Base-by-base conservation (phyloP, 2,797 vertebrate genomes). In the Labroides dimidiatus region DNA sequence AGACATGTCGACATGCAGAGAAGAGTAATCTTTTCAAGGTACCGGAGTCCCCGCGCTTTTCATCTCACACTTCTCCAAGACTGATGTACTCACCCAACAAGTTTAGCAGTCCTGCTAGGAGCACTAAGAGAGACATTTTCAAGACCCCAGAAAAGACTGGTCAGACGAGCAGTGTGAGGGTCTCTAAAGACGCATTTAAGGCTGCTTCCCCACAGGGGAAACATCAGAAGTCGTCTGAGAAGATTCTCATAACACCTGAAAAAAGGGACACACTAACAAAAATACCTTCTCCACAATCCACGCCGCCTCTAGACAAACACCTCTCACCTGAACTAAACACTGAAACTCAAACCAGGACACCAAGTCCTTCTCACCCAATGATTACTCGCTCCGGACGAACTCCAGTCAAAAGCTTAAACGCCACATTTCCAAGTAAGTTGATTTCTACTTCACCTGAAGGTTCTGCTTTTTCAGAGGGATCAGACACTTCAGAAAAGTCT, bases 131-230 rank as follows among this genome's bases (percentile, higher is more conserved):
- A 36, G 72, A 81, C 19, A 60, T 87, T 74, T 92, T 89, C 51
- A 90, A 89, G 57, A 91, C 87, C 3, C 82, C 90, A 14, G 90
- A 94, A 37, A 93, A 92, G 70, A 43, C 54, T 33, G 78, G 89
- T 66, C 42, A 65, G 39, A 55, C 75, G 47, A 59, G 14, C 1
- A 13, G 33, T 1, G 41, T 47, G 11, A 84, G 24, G 39, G 9
- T 69, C 19, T 10, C 78, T 39, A 57, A 55, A 20, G 47, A 45
- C 61, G 4, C 7, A 9, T 4, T 33, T 33, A 6, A 33, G 30
- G 30, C 30, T 33, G n/a, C 20, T 47, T 39, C 68, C 6, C 68
- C n/a, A 17, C 24, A n/a, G 10, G 77, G 77, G 44, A 69, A 61
- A 30, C 60, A 19, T 65, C 77, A 6, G 4, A 81, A 20, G 12